Base-by-base conservation (phyloP, 2,113 vertebrate species). In the Scalopus aquaticus region DNA sequence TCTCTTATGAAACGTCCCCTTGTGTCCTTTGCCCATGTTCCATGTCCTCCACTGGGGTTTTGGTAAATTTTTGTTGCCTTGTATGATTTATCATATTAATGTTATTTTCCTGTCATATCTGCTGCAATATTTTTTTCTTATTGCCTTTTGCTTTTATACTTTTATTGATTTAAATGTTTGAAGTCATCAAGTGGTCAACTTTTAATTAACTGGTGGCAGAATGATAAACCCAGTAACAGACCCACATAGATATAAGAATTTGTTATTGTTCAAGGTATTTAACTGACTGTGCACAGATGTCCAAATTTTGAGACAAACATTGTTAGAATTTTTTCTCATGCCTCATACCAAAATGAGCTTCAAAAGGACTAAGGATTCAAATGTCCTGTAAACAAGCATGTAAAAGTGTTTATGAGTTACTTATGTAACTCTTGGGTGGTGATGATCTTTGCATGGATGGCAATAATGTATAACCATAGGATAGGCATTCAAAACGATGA, bases 81-180 rank as follows among this genome's bases (percentile, higher is more conserved):
- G 1, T 73, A 54, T 46, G 39, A 77, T 60, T 58, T 70, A n/a
- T 69, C 13, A 15, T 91, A 17, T 51, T 74, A 51, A 67, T 62
- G 19, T 17, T 5, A 64, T 35, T 78, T 81, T 2, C 69, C 35
- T 89, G 1, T 78, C 6, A 89, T 86, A 81, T 91, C 74, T 88
- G 28, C 69, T 88, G 3, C 22, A 78, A 42, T 77, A 64, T 19
- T 56, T 83, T 91, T 87, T 93, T 88, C 30, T 77, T 93, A 8
- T 42, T 83, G 28, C 26, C 30, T 86, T 93, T 95, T 93, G 26
- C 5, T 79, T 88, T 88, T 77, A 91, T 93, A 20, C 5, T 79
- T 79, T 94, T 70, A 74, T 76, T 76, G 22, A 72, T 54, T 92
- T 73, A 72, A 87, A 83, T 30, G 0, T 60, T 56, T 93, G 89